These are phyloP conservation scores for Amphimallon solstitiale DNA, from an alignment of 2,888 invertebrate species.

Conservation along the genomic window DNA sequence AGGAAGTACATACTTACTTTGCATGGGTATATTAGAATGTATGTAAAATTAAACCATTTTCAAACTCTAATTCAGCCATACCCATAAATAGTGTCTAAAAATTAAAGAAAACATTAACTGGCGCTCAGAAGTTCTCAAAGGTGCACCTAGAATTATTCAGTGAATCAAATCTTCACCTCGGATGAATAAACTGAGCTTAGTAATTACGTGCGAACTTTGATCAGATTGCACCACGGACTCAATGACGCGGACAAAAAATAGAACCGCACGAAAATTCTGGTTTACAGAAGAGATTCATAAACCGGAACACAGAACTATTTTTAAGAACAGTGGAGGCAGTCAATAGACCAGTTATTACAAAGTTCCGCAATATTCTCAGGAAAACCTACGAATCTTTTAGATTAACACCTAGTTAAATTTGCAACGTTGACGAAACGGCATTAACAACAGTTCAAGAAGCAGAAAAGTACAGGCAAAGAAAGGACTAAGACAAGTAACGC, in stretches of 20 bases:
- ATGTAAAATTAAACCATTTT: too few species aligned
- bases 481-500: constrained; percentile 23
- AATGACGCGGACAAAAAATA: too few species aligned
- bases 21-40: too few species aligned
- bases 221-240: too few species aligned
- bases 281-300: too few species aligned
- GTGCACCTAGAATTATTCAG: constrained; percentile 12
- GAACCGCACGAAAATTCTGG: too few species aligned
- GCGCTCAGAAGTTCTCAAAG: neutral
- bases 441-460: neutral
- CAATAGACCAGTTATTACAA: constrained; percentile 13
- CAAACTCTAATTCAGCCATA: too few species aligned
- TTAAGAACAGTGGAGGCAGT: neutral
- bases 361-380: constrained; percentile 5
- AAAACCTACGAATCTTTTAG: too few species aligned
- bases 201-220: neutral
- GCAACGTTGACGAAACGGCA: neutral
- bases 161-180: neutral
- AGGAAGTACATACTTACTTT: too few species aligned
- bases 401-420: constrained; percentile 2
- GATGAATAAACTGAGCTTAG: neutral
- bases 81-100: too few species aligned
- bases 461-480: constrained; percentile 14
- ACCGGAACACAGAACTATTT: too few species aligned
- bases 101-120: too few species aligned